A percentile compares a stretch with the other conserved stretches of the same genome.
These are phyloP conservation scores for Ostrea edulis DNA, from an alignment of 1,140 invertebrate species.

Conservation along the genomic window DNA sequence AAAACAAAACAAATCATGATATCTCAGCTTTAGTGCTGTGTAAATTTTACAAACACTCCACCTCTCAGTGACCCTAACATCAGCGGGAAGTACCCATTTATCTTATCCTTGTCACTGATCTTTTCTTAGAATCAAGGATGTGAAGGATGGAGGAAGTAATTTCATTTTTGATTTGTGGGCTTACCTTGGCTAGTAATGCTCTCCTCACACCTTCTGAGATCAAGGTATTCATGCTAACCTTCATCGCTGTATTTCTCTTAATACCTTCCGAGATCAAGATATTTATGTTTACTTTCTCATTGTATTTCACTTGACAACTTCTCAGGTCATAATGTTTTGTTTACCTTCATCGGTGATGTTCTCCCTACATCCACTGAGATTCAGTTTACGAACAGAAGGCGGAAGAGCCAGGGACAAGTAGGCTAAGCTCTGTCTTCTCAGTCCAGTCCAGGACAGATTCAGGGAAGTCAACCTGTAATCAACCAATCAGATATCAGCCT, in stretches of 20 bases:
- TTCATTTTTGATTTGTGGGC: not conserved
- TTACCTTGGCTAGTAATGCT: not conserved
- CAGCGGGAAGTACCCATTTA: too few relatives aligned
- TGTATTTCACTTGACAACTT: too few relatives aligned
- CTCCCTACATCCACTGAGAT: constrained; percentile 89
- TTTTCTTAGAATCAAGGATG: too few relatives aligned
- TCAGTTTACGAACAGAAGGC: constrained; percentile 85
- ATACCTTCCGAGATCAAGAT: too few relatives aligned
- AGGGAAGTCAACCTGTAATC: constrained; percentile 85
- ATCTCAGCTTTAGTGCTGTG: too few relatives aligned
- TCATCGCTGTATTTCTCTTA: not conserved
- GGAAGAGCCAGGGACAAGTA: constrained; percentile 85
- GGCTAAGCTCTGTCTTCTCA: constrained; percentile 83
- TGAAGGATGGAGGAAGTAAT: too few relatives aligned
- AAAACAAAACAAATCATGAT: too few relatives aligned
- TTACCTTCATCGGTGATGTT: constrained; percentile 88
- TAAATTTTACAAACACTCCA: too few relatives aligned
- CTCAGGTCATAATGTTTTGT: not conserved
- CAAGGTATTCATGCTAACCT: not conserved
- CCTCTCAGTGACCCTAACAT: too few relatives aligned
- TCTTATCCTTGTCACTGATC: too few relatives aligned
- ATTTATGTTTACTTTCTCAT: not conserved
- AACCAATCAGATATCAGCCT: constrained; percentile 44
- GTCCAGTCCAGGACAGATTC: constrained; percentile 90
- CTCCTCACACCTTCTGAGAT: not conserved